Base-by-base conservation (phyloP, 2,888 invertebrate species). In the Heliconius charithonia region DNA sequence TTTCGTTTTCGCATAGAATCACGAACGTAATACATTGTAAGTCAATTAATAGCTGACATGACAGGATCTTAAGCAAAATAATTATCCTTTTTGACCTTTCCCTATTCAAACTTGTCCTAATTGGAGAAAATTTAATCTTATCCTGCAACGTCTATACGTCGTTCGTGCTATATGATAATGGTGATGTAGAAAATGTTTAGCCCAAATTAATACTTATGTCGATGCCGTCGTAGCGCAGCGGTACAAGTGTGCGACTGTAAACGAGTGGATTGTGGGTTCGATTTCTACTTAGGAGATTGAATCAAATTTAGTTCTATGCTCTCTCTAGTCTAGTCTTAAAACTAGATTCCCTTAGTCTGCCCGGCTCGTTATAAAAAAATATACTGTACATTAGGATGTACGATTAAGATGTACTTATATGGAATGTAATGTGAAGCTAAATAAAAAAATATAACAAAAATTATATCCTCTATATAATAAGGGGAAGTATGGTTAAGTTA, bases 1-100 rank as follows among this genome's bases (percentile, higher is more conserved):
- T 73, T 32, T 12, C 62, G 41, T 13, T 63, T 63, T 25, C 19
- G 16, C 10, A 41, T 19, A 19, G n/a, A 41, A 63, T 73, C 37
- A 37, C 41, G 59, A 41, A 59, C 27, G 32, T 25, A 73, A 63
- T 63, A 56, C 59, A 73, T 59, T 63, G 73, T 56, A 76, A 77
- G 71, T 75, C 75, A 71, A 80, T 80, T 75, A 75, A 72, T 32
- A 41, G 71, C 78, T 75, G 75, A 80, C 78, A 32, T 72, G 51
- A 80, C 75, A 73, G 37, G 29, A 75, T 73, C 75, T 75, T 67
- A 67, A 75, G 67, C 75, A 67, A 65, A 72, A 72, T 78, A 80
- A 80, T 80, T 80, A 77, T 56, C 45, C 72, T 72, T 32, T 74
- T 77, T 41, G 79, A 76, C 67, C 67, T 76, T 69, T 45, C 62